Evolutionary conservation across 2,113 vertebrate genomes (phyloP), one percentile per base, ranked within the genome.

Genomic region (Platanista minor): DNA sequence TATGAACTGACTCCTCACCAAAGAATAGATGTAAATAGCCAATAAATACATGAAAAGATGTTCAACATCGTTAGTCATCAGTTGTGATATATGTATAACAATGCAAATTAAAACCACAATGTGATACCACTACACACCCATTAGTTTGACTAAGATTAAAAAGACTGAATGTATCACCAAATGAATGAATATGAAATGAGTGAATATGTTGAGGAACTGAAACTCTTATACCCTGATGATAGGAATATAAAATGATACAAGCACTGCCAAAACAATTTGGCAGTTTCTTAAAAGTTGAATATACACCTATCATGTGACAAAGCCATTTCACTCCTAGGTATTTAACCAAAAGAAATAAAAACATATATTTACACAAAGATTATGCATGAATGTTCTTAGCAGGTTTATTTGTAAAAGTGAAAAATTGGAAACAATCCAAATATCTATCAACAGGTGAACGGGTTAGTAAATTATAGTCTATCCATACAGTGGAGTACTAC

Each of bases 321-420:
- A 77, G 36, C 8, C 36, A 92, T 95, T 90, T 92, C 57, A 78
- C 21, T 66, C 54, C 31, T 41, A 62, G 23, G 0, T 86, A 82
- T 29, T 81, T 67, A 75, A 69, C 78, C 36, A 86, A 92, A 89
- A 86, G 85, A 85, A 93, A 80, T 14, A 72, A 94, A 61, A 71
- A 43, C 27, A 12, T 41, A 90, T 41, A 12, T 75, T 12, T 61
- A 54, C 20, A 77, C n/a, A 43, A 88, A 91, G 27, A 46, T 21
- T 88, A 36, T 46, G 29, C 10, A 43, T 93, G 82, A 87, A 59
- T 64, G 29, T 41, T 62, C 66, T 90, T 75, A 49, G 31, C n/a
- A 49, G 46, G 31, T 77, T 82, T 86, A n/a, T 36, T 52, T 80
- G 15, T 74, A 74, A 80, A n/a, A 72, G 83, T 4, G 15, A 27